Conservation (phyloP, 2,797 vertebrate genomes). For the Meriones psammophilus region DNA sequence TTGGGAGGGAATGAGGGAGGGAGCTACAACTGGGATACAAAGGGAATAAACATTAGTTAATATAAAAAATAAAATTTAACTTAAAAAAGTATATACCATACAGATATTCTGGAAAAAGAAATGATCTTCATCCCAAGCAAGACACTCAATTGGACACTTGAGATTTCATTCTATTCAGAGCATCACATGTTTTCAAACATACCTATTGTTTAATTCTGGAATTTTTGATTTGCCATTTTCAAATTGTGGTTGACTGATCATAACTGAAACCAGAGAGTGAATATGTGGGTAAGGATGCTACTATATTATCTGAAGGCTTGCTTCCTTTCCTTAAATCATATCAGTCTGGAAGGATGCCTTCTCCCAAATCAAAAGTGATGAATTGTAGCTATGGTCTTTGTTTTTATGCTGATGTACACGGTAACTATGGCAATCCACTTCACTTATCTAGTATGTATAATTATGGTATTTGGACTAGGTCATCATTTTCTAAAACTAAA, state of each 20-base stretch:
- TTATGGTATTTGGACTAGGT: constrained; percentile 5
- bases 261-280: not conserved
- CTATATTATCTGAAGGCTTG: not conserved
- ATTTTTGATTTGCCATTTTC: not conserved
- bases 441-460: not conserved
- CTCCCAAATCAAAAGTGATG: not conserved
- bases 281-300: not conserved
- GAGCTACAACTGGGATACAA: too few relatives aligned
- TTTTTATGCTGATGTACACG: not conserved
- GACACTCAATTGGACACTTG: not conserved
- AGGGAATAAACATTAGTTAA: too few relatives aligned
- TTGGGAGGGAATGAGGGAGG: too few relatives aligned
- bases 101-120: not conserved
- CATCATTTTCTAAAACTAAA: constrained; percentile 57
- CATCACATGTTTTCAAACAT: not conserved
- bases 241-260: not conserved
- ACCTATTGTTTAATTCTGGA: not conserved
- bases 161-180: not conserved
- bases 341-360: not conserved
- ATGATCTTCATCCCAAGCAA: not conserved
- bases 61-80: too few relatives aligned
- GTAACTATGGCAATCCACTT: not conserved
- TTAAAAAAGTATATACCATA: not conserved
- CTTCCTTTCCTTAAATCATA: not conserved
- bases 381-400: not conserved